Evolutionary conservation across 1,140 invertebrate genomes (phyloP).

Genomic region (Venustaconcha ellipsiformis): DNA sequence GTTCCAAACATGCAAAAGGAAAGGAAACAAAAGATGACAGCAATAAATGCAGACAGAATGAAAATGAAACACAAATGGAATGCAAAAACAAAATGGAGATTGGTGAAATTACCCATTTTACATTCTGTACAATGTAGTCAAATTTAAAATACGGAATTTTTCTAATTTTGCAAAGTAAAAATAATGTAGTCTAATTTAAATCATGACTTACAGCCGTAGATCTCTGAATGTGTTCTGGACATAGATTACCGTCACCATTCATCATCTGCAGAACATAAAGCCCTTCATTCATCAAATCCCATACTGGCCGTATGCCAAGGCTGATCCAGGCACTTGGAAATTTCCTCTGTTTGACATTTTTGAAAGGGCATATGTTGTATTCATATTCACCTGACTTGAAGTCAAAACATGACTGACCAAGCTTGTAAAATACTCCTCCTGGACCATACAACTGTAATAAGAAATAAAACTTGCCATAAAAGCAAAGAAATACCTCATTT

Average conservation of each 20-base stretch:
- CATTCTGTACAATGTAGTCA: neutral
- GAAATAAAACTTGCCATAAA: neutral
- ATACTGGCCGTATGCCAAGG: constrained; percentile 29
- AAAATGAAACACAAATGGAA: too few species aligned
- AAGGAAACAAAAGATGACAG: neutral
- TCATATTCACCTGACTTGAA: constrained; percentile 34
- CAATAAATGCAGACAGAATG: neutral
- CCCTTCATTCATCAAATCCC: constrained; percentile 29
- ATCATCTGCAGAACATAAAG: constrained; percentile 42
- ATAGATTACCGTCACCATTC: constrained; percentile 36
- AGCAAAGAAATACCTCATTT: neutral
- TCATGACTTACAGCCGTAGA: constrained; percentile 38
- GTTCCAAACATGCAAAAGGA: too few species aligned
- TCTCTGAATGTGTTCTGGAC: constrained; percentile 36
- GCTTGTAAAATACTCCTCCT: constrained; percentile 46
- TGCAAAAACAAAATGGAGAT: neutral
- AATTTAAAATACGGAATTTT: neutral
- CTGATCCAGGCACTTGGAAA: constrained; percentile 14
- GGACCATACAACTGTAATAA: constrained; percentile 51
- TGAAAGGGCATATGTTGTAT: constrained; percentile 53
- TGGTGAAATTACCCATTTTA: neutral
- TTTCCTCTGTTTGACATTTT: constrained; percentile 39
- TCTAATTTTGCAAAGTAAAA: neutral
- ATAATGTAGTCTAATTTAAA: neutral
- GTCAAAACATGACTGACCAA: constrained; percentile 41